These are phyloP conservation scores for Trinectes maculatus DNA, from an alignment of 2,113 vertebrate species.

Conservation along the genomic window DNA sequence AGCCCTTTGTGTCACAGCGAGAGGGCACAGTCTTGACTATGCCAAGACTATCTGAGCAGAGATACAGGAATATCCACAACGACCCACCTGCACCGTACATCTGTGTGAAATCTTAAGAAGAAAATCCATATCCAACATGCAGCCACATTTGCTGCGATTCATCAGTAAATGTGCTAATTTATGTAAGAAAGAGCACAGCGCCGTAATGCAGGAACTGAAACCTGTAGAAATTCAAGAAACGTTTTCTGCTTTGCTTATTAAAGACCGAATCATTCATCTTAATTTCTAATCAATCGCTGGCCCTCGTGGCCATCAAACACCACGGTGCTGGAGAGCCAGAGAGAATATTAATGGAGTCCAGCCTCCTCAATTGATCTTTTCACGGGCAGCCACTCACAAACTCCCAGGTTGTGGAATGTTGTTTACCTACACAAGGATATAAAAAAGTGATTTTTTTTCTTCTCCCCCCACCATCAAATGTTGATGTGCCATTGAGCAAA, in stretches of 20 bases:
- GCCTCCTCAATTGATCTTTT: conserved; percentile 33
- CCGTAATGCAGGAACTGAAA: neutral
- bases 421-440: neutral
- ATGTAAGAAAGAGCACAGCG: conserved; percentile 4
- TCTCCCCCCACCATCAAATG: conserved; percentile 5
- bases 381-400: neutral
- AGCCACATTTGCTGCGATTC: neutral
- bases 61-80: conserved; percentile 52
- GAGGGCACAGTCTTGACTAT: conserved; percentile 56
- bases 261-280: conserved; percentile 42
- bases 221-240: conserved; percentile 20
- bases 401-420: conserved; percentile 10
- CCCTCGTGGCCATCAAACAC: conserved; percentile 50
- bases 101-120: conserved; percentile 23
- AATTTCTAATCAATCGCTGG: conserved; percentile 65
- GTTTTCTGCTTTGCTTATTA: conserved; percentile 43
- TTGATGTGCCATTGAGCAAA: conserved; percentile 41
- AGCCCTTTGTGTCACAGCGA: conserved; percentile 59
- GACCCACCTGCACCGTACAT: conserved; percentile 12
- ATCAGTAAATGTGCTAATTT: conserved; percentile 5
- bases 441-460: neutral
- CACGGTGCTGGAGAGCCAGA: conserved; percentile 31
- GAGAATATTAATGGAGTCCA: conserved; percentile 64
- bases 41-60: conserved; percentile 48
- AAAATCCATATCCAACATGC: conserved; percentile 13